A percentile compares a stretch with the other conserved stretches of the same genome.
These are phyloP conservation scores for Antechinus stuartii DNA, from an alignment of 2,113 vertebrate species.

Conservation along the genomic window DNA sequence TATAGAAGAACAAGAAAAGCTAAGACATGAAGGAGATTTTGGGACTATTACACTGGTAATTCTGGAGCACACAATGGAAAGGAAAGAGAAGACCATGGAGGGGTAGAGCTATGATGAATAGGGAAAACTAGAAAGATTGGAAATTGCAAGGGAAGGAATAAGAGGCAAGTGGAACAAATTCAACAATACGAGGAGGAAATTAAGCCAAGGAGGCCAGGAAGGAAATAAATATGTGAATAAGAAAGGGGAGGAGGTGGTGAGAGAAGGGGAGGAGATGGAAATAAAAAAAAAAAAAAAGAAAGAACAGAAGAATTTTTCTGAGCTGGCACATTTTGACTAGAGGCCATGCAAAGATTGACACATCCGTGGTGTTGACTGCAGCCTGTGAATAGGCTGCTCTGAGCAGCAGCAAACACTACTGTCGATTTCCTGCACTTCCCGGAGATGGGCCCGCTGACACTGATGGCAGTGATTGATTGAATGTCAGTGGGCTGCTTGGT, in stretches of 20 bases:
- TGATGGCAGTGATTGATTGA: background rate
- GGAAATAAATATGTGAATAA: background rate
- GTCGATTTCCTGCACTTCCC: background rate
- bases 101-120: background rate
- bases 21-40: background rate
- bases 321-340: constrained; percentile 3
- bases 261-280: background rate
- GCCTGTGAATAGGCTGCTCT: background rate
- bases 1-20: background rate
- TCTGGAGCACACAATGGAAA: background rate
- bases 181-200: background rate
- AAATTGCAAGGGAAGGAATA: background rate
- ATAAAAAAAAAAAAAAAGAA: background rate
- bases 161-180: background rate
- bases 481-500: constrained; percentile 25
- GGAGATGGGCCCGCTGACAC: background rate
- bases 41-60: background rate
- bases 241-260: constrained; percentile 4
- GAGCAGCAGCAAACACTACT: background rate
- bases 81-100: background rate
- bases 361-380: background rate
- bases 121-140: background rate
- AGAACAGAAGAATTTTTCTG: background rate
- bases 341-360: background rate
- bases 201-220: background rate